These are phyloP conservation scores for Narcine bancroftii DNA, from an alignment of 2,113 vertebrate genomes.

Conservation along the genomic window DNA sequence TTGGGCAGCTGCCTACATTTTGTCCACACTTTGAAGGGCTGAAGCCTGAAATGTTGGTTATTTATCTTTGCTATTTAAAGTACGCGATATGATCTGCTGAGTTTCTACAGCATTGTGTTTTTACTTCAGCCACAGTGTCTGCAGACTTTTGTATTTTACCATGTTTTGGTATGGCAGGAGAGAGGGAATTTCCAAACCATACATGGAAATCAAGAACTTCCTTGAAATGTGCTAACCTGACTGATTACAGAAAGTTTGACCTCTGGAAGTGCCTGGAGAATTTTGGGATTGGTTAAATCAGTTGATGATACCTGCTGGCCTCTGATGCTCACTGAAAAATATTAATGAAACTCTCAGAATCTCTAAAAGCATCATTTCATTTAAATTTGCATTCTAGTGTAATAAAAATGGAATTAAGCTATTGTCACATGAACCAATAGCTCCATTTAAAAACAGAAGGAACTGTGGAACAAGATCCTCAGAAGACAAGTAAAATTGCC, in stretches of 20 bases:
- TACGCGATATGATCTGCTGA: too few species aligned
- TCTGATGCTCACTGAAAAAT: neutral
- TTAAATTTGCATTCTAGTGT: neutral
- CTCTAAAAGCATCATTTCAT: neutral
- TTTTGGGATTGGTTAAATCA: neutral
- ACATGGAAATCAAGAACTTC: neutral
- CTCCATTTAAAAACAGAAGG: conserved; percentile 6
- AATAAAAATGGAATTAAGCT: conserved; percentile 14
- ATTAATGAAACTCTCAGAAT: neutral
- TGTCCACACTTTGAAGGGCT: too few species aligned
- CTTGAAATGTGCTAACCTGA: neutral
- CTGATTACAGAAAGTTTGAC: too few species aligned
- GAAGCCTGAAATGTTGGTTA: too few species aligned
- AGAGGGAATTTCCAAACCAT: neutral
- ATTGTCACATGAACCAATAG: neutral
- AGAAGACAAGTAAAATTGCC: neutral
- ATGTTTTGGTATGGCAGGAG: neutral
- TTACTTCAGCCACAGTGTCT: too few species aligned
- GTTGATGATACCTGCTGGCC: too few species aligned
- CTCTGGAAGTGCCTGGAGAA: neutral
- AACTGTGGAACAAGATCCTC: neutral
- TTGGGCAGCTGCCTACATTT: too few species aligned
- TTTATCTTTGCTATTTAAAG: too few species aligned
- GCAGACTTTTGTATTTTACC: too few species aligned
- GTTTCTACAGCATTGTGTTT: too few species aligned